phyloP scores from a whole-genome alignment of 2,888 invertebrate species.

The Eueremaeus valkanovi region DNA sequence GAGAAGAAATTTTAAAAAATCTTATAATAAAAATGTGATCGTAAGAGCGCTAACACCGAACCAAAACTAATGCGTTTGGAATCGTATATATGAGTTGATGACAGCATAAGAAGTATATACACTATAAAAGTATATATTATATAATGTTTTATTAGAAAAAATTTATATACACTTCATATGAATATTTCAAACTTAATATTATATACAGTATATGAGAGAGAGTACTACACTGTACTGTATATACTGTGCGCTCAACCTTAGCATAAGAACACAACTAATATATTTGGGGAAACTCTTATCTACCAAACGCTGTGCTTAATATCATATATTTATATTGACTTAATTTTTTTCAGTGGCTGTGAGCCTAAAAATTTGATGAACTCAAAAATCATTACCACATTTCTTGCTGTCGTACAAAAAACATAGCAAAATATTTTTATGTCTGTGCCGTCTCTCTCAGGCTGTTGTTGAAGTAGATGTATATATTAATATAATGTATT shows the following conservation, averaged over 20 bases:
- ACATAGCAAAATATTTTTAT: conserved; percentile 10
- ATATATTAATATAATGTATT: background rate
- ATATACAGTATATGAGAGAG: background rate
- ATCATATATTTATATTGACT: background rate
- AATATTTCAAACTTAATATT: conserved; percentile 4
- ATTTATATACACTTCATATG: conserved; percentile 7
- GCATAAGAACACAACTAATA: background rate
- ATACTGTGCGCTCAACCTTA: conserved; percentile 18
- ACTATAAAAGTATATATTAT: too few relatives aligned
- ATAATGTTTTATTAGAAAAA: background rate
- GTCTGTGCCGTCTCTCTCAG: background rate
- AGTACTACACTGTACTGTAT: background rate
- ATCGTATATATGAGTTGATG: conserved; percentile 28
- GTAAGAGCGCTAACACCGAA: background rate
- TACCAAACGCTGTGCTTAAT: background rate
- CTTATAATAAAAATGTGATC: background rate
- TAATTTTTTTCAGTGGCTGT: background rate
- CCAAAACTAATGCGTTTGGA: conserved; percentile 21
- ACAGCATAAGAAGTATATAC: background rate
- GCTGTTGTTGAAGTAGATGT: background rate
- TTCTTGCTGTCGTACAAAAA: conserved; percentile 14
- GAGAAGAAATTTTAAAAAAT: background rate
- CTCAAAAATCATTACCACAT: conserved; percentile 22
- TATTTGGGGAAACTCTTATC: background rate
- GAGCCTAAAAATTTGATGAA: conserved; percentile 4